A percentile compares a stretch with the other conserved stretches of the same genome.
phyloP scores from a whole-genome alignment of 2,113 vertebrate genomes.

The Numida meleagris region DNA sequence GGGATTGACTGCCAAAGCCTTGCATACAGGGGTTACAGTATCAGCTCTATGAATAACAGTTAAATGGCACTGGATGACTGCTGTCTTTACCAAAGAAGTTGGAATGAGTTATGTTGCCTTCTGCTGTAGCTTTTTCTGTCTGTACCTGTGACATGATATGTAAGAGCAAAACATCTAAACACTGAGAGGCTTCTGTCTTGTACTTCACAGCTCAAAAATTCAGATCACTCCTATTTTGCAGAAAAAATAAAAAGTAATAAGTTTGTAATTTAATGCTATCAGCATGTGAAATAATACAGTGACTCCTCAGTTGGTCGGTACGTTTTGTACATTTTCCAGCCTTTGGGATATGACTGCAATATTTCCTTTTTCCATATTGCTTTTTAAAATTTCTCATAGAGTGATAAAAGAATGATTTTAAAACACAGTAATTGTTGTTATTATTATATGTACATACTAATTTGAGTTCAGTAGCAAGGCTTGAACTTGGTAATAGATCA shows the following conservation, averaged over 20 bases:
- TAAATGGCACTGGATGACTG: not conserved
- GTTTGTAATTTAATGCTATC: not conserved
- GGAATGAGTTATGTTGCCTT: not conserved
- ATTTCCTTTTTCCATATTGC: not conserved
- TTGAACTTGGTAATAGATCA: not conserved
- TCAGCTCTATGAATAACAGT: not conserved
- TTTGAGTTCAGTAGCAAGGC: not conserved
- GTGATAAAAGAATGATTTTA: not conserved
- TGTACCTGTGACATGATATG: not conserved
- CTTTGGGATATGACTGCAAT: not conserved
- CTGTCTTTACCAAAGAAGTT: not conserved
- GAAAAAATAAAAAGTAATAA: not conserved
- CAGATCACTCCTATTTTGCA: not conserved
- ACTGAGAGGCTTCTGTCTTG: not conserved
- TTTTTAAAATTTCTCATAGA: not conserved
- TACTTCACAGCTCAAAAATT: not conserved
- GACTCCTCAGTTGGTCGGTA: not conserved
- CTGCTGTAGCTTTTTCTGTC: not conserved
- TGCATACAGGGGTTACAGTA: rapidly evolving
- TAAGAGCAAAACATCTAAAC: rapidly evolving
- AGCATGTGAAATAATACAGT: not conserved
- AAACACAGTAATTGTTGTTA: not conserved
- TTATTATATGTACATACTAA: not conserved
- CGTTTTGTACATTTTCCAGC: not conserved
- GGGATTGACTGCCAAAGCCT: not conserved